A percentile compares a stretch with the other conserved stretches of the same genome.
phyloP scores from a whole-genome alignment of 2,797 vertebrate species.

The Pipistrellus kuhlii region DNA sequence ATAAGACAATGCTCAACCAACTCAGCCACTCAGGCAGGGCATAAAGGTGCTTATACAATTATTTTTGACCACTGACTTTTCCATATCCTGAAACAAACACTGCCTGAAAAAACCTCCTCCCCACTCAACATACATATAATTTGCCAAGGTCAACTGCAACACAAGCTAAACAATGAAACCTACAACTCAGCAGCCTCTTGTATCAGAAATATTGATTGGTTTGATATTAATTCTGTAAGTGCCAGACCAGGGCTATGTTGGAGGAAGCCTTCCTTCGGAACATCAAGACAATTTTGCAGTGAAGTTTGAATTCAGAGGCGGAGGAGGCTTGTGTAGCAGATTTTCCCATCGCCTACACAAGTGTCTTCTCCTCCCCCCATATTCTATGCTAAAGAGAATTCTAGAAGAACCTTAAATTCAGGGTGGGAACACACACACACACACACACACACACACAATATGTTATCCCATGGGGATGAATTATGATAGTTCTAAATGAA shows the following conservation, averaged over 20 bases:
- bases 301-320: not conserved
- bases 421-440: not conserved
- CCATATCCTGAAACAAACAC: not conserved
- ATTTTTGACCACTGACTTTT: not conserved
- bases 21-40: not conserved
- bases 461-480: not conserved
- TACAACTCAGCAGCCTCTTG: not conserved
- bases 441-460: too few species aligned
- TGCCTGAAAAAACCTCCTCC: not conserved
- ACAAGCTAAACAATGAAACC: not conserved
- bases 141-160: not conserved
- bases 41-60: not conserved
- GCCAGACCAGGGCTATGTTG: not conserved
- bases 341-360: not conserved
- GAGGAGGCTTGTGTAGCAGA: not conserved
- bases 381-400: not conserved
- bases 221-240: not conserved
- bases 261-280: not conserved
- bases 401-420: not conserved
- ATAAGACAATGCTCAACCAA: not conserved
- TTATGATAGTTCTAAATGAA: not conserved
- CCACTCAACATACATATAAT: not conserved
- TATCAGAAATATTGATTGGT: conserved; percentile 6
- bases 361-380: not conserved
- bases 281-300: not conserved